These are phyloP conservation scores for Microcebus murinus DNA, from an alignment of 2,113 vertebrate genomes.

Conservation along the genomic window DNA sequence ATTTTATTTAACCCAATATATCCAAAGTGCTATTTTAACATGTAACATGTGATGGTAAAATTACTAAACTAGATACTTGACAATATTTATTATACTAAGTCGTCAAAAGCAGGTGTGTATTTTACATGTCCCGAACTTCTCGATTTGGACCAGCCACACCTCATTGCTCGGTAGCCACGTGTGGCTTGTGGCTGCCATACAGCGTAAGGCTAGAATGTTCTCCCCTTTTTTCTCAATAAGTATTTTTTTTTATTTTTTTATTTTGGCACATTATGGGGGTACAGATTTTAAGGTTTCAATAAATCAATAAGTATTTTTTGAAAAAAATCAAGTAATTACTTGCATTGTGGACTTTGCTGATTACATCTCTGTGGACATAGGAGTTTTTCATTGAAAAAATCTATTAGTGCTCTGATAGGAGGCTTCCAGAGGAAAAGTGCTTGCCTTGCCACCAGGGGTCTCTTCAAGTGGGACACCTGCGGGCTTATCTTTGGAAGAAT, in stretches of 20 bases:
- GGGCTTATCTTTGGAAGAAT: neutral
- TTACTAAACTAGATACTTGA: neutral
- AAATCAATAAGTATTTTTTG: neutral
- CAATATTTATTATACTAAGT: neutral
- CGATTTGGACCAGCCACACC: neutral
- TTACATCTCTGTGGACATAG: neutral
- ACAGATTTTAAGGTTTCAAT: too few species aligned
- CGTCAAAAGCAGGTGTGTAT: neutral
- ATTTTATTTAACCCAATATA: neutral
- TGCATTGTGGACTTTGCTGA: neutral
- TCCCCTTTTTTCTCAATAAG: neutral
- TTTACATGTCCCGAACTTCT: neutral
- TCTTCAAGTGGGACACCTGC: neutral
- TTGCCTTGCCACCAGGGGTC: neutral
- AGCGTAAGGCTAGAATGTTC: neutral
- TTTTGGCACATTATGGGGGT: too few species aligned
- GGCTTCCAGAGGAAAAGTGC: neutral
- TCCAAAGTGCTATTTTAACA: neutral
- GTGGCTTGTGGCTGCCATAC: neutral
- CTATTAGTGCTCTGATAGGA: neutral
- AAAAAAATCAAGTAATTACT: neutral
- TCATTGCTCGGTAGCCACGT: neutral
- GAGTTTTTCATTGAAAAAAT: neutral
- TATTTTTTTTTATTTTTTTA: too few species aligned
- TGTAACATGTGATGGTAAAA: neutral